Evolutionary conservation across 2,113 vertebrate genomes (phyloP).

Genomic region (Pelvicachromis taeniatus): DNA sequence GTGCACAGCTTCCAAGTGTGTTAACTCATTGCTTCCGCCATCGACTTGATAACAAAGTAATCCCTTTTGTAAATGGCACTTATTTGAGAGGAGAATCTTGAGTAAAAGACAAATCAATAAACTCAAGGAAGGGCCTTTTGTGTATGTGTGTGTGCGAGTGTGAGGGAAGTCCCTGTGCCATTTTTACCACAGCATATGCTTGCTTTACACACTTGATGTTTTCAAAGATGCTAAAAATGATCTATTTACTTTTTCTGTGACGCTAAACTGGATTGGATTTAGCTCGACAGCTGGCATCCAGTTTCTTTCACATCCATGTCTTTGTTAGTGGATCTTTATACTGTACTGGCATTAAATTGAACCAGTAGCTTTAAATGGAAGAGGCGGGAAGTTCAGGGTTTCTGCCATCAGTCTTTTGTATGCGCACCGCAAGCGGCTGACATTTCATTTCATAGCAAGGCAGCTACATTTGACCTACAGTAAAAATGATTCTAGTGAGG

Average conservation of each 20-base stretch:
- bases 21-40: background rate
- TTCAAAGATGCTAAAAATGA: background rate
- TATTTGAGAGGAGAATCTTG: conserved; percentile 22
- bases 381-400: background rate
- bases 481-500: background rate
- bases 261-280: background rate
- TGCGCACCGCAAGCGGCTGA: background rate
- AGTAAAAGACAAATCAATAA: conserved; percentile 55
- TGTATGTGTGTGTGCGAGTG: background rate
- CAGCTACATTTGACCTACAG: background rate
- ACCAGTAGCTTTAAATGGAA: background rate
- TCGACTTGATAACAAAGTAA: background rate
- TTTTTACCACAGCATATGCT: background rate
- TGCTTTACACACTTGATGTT: background rate
- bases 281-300: background rate
- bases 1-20: background rate
- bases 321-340: background rate
- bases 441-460: background rate
- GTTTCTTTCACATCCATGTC: background rate
- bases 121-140: conserved; percentile 12
- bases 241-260: background rate
- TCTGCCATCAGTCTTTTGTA: background rate
- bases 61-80: conserved; percentile 4
- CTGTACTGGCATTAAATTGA: background rate
- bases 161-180: background rate